Conservation (phyloP, 2,888 invertebrate species). For the Rhagium mordax region DNA sequence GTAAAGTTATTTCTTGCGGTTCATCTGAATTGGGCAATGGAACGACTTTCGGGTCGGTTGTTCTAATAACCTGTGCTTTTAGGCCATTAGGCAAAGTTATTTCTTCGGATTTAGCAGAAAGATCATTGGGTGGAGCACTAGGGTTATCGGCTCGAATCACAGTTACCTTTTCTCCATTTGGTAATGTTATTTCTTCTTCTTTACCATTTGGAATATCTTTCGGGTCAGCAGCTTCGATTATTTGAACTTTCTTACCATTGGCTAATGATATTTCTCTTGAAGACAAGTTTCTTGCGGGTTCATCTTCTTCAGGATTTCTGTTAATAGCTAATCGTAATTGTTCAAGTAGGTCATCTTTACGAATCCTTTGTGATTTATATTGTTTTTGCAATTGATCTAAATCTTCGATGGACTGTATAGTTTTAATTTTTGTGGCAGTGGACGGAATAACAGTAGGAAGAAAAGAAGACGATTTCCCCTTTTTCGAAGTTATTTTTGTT, state of each 20-base stretch:
- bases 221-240: conserved; percentile 69
- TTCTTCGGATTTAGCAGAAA: conserved; percentile 43
- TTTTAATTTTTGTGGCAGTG: conserved; percentile 69
- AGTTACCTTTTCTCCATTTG: conserved; percentile 83
- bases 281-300: conserved; percentile 79
- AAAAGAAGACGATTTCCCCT: conserved; percentile 51
- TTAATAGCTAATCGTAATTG: conserved; percentile 83
- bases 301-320: conserved; percentile 76
- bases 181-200: conserved; percentile 73
- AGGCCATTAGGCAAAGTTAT: conserved; percentile 77
- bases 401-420: conserved; percentile 66
- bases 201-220: conserved; percentile 57
- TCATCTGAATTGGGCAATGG: conserved; percentile 69
- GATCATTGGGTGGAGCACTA: conserved; percentile 61
- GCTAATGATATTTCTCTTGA: conserved; percentile 82
- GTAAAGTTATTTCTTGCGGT: conserved; percentile 79
- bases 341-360: conserved; percentile 81
- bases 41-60: conserved; percentile 49
- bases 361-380: conserved; percentile 73
- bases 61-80: conserved; percentile 77
- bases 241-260: conserved; percentile 84
- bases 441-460: conserved; percentile 73
- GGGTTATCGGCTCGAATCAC: conserved; percentile 79
- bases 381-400: conserved; percentile 66
- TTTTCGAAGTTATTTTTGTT: conserved; percentile 40